phyloP scores from a whole-genome alignment of 2,888 invertebrate genomes.

The Drosophila monieri region DNA sequence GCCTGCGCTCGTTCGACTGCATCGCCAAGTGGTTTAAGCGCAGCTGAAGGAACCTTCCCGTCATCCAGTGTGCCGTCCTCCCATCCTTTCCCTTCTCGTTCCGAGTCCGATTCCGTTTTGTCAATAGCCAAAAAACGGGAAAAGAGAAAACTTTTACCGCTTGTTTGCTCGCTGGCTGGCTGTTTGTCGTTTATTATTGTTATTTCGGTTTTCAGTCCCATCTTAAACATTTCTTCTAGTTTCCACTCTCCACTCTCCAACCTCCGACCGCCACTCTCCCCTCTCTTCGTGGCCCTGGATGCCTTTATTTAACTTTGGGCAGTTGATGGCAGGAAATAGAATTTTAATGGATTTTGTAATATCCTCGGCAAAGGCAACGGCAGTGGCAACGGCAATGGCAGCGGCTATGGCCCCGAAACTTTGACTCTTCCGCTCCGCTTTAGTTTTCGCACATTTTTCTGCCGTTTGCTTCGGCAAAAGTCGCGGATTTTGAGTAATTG shows the following conservation, averaged over 20 bases:
- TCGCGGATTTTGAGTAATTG: constrained; percentile 53
- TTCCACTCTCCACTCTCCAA: constrained; percentile 14
- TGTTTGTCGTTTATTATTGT: constrained; percentile 75
- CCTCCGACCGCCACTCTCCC: constrained; percentile 39
- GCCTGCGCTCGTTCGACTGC: constrained; percentile 57
- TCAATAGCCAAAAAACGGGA: constrained; percentile 40
- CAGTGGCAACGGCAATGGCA: no score
- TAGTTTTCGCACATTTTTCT: constrained; percentile 43
- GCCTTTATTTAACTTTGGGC: constrained; percentile 78
- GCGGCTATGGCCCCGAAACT: constrained; percentile 36
- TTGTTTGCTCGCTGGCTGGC: constrained; percentile 63
- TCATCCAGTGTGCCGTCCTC: not conserved
- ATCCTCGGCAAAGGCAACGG: constrained; percentile 47
- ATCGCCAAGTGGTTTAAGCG: constrained; percentile 54
- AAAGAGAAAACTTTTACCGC: constrained; percentile 54
- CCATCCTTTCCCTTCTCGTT: not conserved
- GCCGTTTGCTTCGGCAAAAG: constrained; percentile 40
- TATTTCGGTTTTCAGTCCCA: constrained; percentile 63
- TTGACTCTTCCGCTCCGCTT: constrained; percentile 48
- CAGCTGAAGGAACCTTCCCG: constrained; percentile 7
- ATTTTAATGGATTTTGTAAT: constrained; percentile 79
- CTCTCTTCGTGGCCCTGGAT: constrained; percentile 41
- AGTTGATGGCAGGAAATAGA: constrained; percentile 79
- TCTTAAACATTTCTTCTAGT: constrained; percentile 31
- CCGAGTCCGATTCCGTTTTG: constrained; percentile 45